Evolutionary conservation across 1,140 invertebrate genomes (phyloP).

Genomic region (Panonychus citri): DNA sequence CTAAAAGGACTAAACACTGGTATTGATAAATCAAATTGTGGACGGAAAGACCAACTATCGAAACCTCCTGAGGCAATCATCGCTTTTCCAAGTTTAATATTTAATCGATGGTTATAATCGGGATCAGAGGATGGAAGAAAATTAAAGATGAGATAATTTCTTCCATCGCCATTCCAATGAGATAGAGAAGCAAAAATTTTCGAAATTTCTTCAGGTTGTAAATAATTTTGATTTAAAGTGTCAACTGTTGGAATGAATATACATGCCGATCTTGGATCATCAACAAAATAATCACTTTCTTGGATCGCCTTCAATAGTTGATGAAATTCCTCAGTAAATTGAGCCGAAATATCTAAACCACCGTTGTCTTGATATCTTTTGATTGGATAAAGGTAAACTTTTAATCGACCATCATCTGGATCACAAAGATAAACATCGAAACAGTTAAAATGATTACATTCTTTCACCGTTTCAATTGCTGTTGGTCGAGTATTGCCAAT

Average conservation of each 20-base stretch:
- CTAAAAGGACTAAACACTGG: slow-evolving; percentile 46
- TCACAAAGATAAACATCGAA: slow-evolving; percentile 81
- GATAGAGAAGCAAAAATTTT: slow-evolving; percentile 44
- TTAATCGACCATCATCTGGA: slow-evolving; percentile 21
- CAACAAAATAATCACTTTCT: slow-evolving; percentile 55
- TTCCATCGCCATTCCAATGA: slow-evolving; percentile 51
- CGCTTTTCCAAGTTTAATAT: slow-evolving; percentile 39
- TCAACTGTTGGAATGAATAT: slow-evolving; percentile 67
- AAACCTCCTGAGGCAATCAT: slow-evolving; percentile 63
- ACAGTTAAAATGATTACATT: slow-evolving; percentile 66
- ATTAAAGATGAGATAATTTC: slow-evolving; percentile 72
- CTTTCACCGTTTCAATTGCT: not conserved
- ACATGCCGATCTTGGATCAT: slow-evolving; percentile 60
- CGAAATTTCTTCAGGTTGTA: slow-evolving; percentile 43
- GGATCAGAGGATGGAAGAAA: slow-evolving; percentile 49
- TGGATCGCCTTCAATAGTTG: slow-evolving; percentile 44
- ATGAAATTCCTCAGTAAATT: slow-evolving; percentile 52
- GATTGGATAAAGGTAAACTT: slow-evolving; percentile 35
- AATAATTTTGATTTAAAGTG: slow-evolving; percentile 53
- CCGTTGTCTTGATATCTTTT: slow-evolving; percentile 41
- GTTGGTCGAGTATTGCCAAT: not conserved
- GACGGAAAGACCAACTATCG: slow-evolving; percentile 47
- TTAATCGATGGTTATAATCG: slow-evolving; percentile 42
- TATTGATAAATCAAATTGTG: slow-evolving; percentile 58
- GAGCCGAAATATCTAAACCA: slow-evolving; percentile 26